phyloP scores from a whole-genome alignment of 2,797 vertebrate species.

The Hoplostethus atlanticus region DNA sequence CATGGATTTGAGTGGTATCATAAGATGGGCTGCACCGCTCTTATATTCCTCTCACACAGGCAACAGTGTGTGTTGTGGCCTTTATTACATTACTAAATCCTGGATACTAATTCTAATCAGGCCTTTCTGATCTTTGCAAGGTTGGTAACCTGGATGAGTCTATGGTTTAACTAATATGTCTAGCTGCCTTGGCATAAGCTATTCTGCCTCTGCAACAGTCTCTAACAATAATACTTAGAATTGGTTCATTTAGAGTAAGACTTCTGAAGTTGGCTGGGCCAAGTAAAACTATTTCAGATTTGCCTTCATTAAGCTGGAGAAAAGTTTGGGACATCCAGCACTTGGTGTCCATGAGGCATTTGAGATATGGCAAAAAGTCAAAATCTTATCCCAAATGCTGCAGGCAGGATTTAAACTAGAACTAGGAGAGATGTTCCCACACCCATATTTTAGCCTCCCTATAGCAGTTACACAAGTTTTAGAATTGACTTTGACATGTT shows the following conservation, averaged over 20 bases:
- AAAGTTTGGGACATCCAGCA: too few relatives aligned
- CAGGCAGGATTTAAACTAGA: neutral
- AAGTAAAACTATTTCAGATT: too few relatives aligned
- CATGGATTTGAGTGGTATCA: neutral
- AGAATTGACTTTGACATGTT: neutral
- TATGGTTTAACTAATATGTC: too few relatives aligned
- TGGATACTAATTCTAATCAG: neutral
- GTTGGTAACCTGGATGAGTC: too few relatives aligned
- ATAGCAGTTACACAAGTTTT: neutral
- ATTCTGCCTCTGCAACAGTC: too few relatives aligned
- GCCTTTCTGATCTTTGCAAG: neutral
- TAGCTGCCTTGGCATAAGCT: too few relatives aligned
- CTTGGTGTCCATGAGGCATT: too few relatives aligned
- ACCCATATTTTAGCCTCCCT: neutral
- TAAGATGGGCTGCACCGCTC: neutral
- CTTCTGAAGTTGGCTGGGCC: too few relatives aligned
- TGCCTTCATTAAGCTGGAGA: too few relatives aligned
- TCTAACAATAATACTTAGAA: too few relatives aligned
- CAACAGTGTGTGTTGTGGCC: neutral
- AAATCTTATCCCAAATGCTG: neutral
- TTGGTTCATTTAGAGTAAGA: too few relatives aligned
- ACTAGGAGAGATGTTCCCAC: neutral
- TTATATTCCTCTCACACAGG: constrained; percentile 1
- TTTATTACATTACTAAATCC: neutral
- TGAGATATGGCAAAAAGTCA: too few relatives aligned